phyloP scores from a whole-genome alignment of 2,113 vertebrate species.

The Sander vitreus region DNA sequence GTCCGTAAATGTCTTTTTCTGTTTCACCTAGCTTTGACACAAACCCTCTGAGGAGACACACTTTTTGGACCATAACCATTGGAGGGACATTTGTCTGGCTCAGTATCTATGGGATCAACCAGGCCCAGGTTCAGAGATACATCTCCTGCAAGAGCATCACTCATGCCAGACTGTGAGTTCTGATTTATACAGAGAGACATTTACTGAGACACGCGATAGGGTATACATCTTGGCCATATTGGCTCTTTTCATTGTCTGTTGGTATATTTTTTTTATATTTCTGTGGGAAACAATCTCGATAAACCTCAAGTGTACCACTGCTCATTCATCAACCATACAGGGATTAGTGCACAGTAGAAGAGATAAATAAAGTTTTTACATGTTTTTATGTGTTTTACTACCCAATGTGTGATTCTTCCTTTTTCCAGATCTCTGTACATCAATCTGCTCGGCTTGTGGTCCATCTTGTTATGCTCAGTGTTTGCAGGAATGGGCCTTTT shows the following conservation, averaged over 20 bases:
- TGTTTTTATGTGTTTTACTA: neutral
- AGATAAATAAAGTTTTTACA: neutral
- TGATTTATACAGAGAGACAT: accelerated
- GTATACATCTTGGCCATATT: neutral
- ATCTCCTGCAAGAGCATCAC: constrained; percentile 92
- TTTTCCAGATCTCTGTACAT: constrained; percentile 90
- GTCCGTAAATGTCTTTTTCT: neutral
- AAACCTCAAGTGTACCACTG: neutral
- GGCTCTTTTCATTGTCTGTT: neutral
- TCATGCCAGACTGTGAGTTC: constrained; percentile 93
- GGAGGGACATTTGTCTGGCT: constrained; percentile 93
- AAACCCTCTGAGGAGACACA: constrained; percentile 92
- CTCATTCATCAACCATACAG: neutral
- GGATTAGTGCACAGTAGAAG: neutral
- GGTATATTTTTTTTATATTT: neutral
- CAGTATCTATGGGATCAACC: constrained; percentile 92
- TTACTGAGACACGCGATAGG: neutral
- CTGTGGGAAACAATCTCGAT: neutral
- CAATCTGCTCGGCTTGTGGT: constrained; percentile 92
- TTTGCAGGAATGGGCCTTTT: constrained; percentile 91
- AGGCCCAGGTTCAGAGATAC: constrained; percentile 96
- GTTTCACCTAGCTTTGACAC: constrained; percentile 87
- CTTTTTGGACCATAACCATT: constrained; percentile 93
- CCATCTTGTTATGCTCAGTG: constrained; percentile 84
- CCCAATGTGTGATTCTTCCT: neutral